Evolutionary conservation across 2,113 vertebrate species (phyloP).

Genomic region (Steatornis caripensis): DNA sequence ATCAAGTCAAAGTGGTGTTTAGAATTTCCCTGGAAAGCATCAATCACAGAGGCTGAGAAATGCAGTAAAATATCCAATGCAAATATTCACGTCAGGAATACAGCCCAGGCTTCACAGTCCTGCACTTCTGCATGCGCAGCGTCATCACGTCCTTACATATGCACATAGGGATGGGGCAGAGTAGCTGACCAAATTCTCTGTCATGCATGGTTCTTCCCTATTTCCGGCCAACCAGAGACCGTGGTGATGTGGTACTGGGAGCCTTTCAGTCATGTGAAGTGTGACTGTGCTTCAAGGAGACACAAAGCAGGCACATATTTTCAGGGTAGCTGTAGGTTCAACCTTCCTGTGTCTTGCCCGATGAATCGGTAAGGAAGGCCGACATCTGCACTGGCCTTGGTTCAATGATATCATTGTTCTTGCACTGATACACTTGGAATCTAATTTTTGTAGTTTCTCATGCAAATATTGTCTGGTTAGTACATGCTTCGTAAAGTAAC

Average conservation of each 20-base stretch:
- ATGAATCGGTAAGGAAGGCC: neutral
- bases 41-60: neutral
- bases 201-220: neutral
- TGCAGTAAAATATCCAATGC: neutral
- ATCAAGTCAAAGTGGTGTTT: neutral
- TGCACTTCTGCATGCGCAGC: neutral
- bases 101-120: neutral
- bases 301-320: neutral
- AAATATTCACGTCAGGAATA: neutral
- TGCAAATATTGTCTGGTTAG: neutral
- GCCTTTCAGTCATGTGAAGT: neutral
- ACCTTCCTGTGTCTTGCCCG: neutral
- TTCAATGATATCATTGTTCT: neutral
- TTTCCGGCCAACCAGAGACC: neutral
- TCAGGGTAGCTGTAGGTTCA: neutral
- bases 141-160: fast-evolving
- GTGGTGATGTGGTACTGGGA: neutral
- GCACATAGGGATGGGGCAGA: fast-evolving
- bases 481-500: neutral
- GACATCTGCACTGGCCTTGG: neutral
- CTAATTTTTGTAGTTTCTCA: neutral
- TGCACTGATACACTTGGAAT: neutral
- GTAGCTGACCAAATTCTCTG: neutral
- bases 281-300: neutral
- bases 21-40: neutral